Evolutionary conservation across 2,113 vertebrate genomes (phyloP).

Genomic region (Guaruba guarouba): DNA sequence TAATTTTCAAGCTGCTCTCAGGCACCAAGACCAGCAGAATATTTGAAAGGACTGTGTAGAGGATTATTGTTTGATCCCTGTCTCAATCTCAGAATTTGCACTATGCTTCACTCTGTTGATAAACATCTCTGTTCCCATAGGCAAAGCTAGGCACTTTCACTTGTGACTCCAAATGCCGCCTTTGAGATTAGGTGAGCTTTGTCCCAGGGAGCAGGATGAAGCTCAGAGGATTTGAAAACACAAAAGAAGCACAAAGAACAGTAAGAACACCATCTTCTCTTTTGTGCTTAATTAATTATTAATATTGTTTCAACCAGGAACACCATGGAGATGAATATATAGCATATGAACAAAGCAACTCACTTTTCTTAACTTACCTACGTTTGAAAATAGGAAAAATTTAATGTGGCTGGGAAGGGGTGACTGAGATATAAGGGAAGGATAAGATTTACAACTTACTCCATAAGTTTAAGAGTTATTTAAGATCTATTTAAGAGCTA

Average conservation of each 20-base stretch:
- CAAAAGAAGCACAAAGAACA: background rate
- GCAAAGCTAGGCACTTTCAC: background rate
- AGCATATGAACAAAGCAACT: background rate
- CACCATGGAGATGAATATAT: background rate
- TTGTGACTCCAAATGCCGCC: background rate
- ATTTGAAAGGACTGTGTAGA: background rate
- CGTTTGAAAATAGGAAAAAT: background rate
- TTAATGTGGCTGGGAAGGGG: background rate
- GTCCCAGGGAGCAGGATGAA: background rate
- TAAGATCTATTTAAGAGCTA: background rate
- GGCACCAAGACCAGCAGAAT: background rate
- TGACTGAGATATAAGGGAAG: background rate
- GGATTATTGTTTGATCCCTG: background rate
- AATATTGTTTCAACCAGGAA: background rate
- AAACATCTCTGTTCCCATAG: background rate
- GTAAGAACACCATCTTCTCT: background rate
- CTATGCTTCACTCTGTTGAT: background rate
- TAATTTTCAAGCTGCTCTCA: constrained; percentile 2
- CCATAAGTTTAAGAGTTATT: background rate
- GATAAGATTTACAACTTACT: background rate
- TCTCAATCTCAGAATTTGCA: constrained; percentile 4
- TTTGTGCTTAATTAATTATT: background rate
- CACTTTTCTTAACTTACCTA: background rate
- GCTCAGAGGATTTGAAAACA: background rate
- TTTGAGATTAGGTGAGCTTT: background rate